phyloP scores from a whole-genome alignment of 2,888 invertebrate species.

The Troilus luridus region DNA sequence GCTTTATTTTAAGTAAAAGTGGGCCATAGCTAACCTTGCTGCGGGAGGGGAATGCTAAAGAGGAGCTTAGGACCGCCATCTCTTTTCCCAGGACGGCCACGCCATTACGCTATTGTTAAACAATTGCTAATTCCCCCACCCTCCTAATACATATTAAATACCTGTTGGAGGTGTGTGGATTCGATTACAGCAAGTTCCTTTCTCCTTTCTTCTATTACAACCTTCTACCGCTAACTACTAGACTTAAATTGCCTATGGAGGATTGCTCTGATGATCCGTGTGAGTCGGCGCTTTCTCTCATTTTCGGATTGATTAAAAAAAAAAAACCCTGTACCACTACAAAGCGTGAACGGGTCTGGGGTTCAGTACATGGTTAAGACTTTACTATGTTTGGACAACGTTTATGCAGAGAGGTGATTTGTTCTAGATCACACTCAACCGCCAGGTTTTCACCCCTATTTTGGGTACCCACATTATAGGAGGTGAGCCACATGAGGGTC shows the following conservation, averaged over 20 bases:
- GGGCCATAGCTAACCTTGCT: background rate
- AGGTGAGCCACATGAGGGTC: too few species aligned
- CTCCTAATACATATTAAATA: conserved; percentile 46
- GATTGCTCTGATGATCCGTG: background rate
- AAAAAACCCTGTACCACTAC: background rate
- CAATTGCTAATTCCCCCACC: conserved; percentile 23
- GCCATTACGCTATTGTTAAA: conserved; percentile 25
- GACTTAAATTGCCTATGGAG: conserved; percentile 10
- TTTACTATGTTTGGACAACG: too few species aligned
- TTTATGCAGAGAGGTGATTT: too few species aligned
- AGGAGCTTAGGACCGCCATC: background rate
- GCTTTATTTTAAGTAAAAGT: conserved; percentile 39
- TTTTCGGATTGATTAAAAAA: background rate
- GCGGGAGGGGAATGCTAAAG: conserved; percentile 28
- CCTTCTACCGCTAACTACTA: background rate
- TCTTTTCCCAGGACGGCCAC: background rate
- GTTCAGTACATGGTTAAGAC: too few species aligned
- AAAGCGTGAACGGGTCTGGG: too few species aligned
- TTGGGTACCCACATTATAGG: too few species aligned
- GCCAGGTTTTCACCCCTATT: too few species aligned
- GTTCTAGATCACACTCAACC: too few species aligned
- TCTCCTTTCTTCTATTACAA: background rate
- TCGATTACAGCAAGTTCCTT: conserved; percentile 15
- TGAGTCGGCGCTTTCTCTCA: conserved; percentile 33
- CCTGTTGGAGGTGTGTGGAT: background rate